Percentiles rank a stretch among this genome's conserved stretches.
Evolutionary conservation across 1,140 invertebrate genomes (phyloP).

Genomic region (Drosophila kurseongensis): DNA sequence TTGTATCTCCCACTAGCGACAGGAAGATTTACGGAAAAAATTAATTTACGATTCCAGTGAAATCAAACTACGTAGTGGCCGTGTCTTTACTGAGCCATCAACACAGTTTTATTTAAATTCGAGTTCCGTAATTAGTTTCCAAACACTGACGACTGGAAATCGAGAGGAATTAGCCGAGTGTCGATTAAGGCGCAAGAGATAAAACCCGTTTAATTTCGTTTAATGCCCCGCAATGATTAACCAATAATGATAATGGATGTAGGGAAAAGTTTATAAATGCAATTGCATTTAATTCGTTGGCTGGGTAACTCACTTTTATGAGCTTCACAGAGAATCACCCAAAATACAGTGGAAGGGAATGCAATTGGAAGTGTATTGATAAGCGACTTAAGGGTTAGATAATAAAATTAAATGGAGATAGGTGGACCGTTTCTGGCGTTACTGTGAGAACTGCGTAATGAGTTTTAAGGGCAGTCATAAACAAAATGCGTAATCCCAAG

Average conservation of each 20-base stretch:
- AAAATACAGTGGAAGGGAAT: slow-evolving; percentile 1
- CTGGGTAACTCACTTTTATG: slow-evolving; percentile 43
- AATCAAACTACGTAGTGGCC: slow-evolving; percentile 74
- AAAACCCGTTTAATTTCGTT: slow-evolving; percentile 76
- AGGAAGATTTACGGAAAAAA: slow-evolving; percentile 75
- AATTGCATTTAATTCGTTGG: slow-evolving; percentile 43
- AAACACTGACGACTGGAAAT: slow-evolving; percentile 42
- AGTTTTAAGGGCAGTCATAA: slow-evolving; percentile 11
- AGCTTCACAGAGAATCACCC: slow-evolving; percentile 26
- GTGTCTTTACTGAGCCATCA: slow-evolving; percentile 53
- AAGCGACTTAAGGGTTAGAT: slow-evolving; percentile 27
- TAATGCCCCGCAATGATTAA: slow-evolving; percentile 71
- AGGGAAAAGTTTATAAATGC: slow-evolving; percentile 24
- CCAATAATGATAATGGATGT: slow-evolving; percentile 67
- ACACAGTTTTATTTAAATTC: slow-evolving; percentile 77
- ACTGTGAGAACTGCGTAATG: slow-evolving; percentile 41
- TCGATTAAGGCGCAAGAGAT: slow-evolving; percentile 57
- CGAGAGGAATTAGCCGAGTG: slow-evolving; percentile 4
- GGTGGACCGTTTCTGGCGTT: slow-evolving; percentile 5
- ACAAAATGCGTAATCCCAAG: slow-evolving; percentile 18
- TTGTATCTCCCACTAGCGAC: slow-evolving; percentile 53
- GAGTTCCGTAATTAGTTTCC: slow-evolving; percentile 75
- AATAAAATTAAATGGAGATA: slow-evolving; percentile 29
- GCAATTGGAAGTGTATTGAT: slow-evolving; percentile 42
- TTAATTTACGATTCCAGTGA: slow-evolving; percentile 80